A percentile compares a stretch with the other conserved stretches of the same genome.
These are phyloP conservation scores for Syritta pipiens DNA, from an alignment of 2,888 invertebrate genomes.

Conservation along the genomic window DNA sequence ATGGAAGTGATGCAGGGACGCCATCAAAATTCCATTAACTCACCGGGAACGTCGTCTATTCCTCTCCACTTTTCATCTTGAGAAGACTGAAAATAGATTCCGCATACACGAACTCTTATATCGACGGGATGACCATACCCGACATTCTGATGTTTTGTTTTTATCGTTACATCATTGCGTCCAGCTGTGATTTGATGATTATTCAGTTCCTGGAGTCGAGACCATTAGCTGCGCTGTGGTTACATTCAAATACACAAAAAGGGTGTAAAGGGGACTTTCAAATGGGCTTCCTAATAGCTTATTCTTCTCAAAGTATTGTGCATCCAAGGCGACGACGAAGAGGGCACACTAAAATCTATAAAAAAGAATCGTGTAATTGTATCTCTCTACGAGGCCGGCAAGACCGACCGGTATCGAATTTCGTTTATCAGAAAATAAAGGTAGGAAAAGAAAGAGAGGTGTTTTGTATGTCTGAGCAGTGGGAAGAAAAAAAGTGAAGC, in stretches of 20 bases:
- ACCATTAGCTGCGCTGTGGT: slow-evolving; percentile 34
- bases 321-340: background rate
- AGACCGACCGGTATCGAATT: slow-evolving; percentile 53
- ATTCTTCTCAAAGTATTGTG: slow-evolving; percentile 34
- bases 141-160: slow-evolving; percentile 26
- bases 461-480: too few species aligned
- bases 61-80: background rate
- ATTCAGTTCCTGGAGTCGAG: slow-evolving; percentile 53
- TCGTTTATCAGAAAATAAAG: slow-evolving; percentile 57
- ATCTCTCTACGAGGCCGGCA: slow-evolving; percentile 55
- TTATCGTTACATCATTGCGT: background rate
- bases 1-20: background rate
- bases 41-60: background rate
- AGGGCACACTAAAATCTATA: slow-evolving; percentile 6
- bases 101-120: slow-evolving; percentile 8
- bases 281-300: slow-evolving; percentile 45
- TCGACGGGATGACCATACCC: slow-evolving; percentile 1
- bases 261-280: slow-evolving; percentile 6
- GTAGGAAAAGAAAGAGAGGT: too few species aligned
- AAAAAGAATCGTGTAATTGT: slow-evolving; percentile 58
- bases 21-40: slow-evolving; percentile 17
- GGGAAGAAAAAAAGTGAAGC: slow-evolving; percentile 23
- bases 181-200: slow-evolving; percentile 41
- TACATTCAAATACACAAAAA: slow-evolving; percentile 14
- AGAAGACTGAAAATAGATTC: slow-evolving; percentile 7